Evolutionary conservation across 1,140 invertebrate species (phyloP), one percentile per base, ranked within the genome.

Genomic region (Homalodisca vitripennis): DNA sequence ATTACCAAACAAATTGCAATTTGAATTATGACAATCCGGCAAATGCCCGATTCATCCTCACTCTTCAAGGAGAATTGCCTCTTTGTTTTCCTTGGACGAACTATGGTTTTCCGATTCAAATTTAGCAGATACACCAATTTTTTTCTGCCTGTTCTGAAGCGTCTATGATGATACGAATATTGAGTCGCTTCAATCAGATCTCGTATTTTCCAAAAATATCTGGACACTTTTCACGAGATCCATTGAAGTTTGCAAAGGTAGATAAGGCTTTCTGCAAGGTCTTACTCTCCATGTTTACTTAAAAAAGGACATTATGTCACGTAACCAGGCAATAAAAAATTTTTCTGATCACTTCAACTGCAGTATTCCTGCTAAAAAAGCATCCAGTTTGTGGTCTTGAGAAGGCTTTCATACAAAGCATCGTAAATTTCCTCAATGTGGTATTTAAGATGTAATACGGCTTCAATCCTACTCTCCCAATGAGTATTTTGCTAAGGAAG

Each of bases 231-330:
- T 20, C 13, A 31, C 29, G 3, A 62, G 57, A 3, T 24, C 22
- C 57, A 62, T 29, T 6, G 57, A 3, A 22, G 13, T 29, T 20
- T 62, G 57, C 57, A 62, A 29, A 27, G n/a, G 24, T 55, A n/a
- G n/a, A n/a, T n/a, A n/a, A n/a, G 14, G 30, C 20, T 67, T n/a
- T 31, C 20, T 60, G 60, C 51, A 67, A 29, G 20, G 66, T 55
- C 55, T 67, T 67, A 29, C 66, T 67, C n/a, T 60, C 66, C 46
- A 67, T 24, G 55, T 67, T 67, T 67, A 67, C 55, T 67, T 67
- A 60, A 46, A 67, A 67, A 12, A 67, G 30, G 20, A 68, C 67
- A n/a, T 68, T 53, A 68, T 31, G 32, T 53, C 51, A 68, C 62
- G 51, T 68, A 68, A 68, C 48, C 62, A 32, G 62, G 51, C n/a